phyloP scores from a whole-genome alignment of 2,113 vertebrate species.

The Dipodomys spectabilis region DNA sequence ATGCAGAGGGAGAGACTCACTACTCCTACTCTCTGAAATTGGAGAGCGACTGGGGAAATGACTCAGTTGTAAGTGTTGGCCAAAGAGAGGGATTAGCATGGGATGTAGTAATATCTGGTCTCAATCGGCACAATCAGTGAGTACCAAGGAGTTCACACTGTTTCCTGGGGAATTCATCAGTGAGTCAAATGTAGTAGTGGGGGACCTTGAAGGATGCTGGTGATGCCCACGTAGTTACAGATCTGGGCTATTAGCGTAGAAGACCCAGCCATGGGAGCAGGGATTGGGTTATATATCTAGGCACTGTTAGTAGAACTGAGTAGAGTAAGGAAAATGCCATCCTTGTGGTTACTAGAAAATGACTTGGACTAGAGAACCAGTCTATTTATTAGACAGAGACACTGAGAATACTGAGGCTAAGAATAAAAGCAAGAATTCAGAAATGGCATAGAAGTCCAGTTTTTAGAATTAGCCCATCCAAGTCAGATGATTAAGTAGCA shows the following conservation, averaged over 20 bases:
- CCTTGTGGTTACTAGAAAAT: background rate
- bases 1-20: background rate
- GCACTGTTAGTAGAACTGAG: background rate
- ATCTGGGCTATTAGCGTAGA: background rate
- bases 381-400: background rate
- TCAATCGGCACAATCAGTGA: background rate
- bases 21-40: background rate
- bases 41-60: background rate
- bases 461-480: background rate
- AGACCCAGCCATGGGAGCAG: background rate
- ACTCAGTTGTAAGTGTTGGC: background rate
- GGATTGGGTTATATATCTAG: background rate
- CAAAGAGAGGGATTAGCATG: background rate
- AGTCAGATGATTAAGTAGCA: background rate
- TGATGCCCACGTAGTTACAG: background rate
- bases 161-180: background rate
- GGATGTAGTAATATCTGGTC: background rate
- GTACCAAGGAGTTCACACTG: background rate
- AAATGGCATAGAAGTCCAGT: background rate
- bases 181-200: background rate
- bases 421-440: background rate
- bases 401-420: background rate
- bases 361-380: background rate
- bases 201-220: background rate
- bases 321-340: background rate